Conservation (phyloP, 2,113 vertebrate species). For the Trachemys scripta region DNA sequence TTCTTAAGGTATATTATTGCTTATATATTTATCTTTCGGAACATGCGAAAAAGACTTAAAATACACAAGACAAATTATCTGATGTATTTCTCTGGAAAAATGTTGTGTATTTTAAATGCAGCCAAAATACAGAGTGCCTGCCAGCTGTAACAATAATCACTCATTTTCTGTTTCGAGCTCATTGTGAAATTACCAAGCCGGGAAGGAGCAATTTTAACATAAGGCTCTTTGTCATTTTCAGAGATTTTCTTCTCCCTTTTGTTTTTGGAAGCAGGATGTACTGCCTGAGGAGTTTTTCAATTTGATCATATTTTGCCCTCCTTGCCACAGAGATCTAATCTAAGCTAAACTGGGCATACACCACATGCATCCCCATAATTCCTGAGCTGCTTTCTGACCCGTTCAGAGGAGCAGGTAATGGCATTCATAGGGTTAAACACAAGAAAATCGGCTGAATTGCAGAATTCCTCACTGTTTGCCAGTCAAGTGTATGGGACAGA, state of each 20-base stretch:
- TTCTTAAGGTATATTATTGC: conserved; percentile 61
- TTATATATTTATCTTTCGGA: conserved; percentile 58
- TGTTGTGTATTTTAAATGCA: conserved; percentile 69
- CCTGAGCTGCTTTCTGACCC: not conserved
- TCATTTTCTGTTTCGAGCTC: conserved; percentile 74
- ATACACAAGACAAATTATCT: conserved; percentile 71
- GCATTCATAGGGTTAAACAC: conserved; percentile 36
- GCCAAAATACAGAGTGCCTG: conserved; percentile 69
- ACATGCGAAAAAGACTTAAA: conserved; percentile 66
- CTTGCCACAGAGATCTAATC: not conserved
- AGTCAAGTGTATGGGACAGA: conserved; percentile 27
- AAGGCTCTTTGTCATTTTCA: conserved; percentile 55
- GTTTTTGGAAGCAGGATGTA: not conserved
- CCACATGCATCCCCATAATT: not conserved
- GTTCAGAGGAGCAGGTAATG: not conserved
- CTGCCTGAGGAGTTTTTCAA: not conserved
- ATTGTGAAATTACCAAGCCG: conserved; percentile 70
- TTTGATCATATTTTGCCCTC: not conserved
- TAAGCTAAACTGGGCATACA: not conserved
- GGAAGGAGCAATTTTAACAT: conserved; percentile 52
- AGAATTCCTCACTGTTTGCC: conserved; percentile 58
- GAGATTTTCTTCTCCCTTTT: conserved; percentile 35
- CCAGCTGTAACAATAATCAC: conserved; percentile 73
- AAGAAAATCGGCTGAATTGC: not conserved
- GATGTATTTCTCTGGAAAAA: conserved; percentile 61